A percentile compares a stretch with the other conserved stretches of the same genome.
Conservation (phyloP, 2,797 vertebrate genomes). For the Huso huso region DNA sequence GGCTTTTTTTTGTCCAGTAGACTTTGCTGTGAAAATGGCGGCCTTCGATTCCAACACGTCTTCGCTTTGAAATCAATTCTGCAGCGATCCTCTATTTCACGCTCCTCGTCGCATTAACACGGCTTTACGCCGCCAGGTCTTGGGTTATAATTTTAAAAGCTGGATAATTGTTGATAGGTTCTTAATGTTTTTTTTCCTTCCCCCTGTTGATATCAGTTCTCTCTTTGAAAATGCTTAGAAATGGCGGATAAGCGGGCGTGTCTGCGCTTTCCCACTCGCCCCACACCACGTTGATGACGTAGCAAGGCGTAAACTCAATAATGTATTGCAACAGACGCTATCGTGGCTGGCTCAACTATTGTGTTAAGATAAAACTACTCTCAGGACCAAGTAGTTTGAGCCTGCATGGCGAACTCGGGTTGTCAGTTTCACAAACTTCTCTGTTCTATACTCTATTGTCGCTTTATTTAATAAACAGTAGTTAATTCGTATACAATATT, state of each 20-base stretch:
- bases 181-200: conserved; percentile 22
- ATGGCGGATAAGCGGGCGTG: conserved; percentile 69
- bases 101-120: not conserved
- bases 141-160: conserved; percentile 23
- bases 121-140: conserved; percentile 21
- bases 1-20: conserved; percentile 38
- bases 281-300: conserved; percentile 44
- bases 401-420: too few species aligned
- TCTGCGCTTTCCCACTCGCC: conserved; percentile 45
- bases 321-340: too few species aligned
- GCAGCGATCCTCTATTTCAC: conserved; percentile 10
- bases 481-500: too few species aligned
- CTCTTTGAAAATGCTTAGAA: conserved; percentile 43
- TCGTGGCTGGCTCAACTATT: too few species aligned
- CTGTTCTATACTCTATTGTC: too few species aligned
- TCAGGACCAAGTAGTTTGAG: too few species aligned
- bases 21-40: conserved; percentile 67
- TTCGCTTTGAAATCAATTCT: conserved; percentile 45
- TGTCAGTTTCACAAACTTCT: too few species aligned
- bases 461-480: too few species aligned
- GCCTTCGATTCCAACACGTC: conserved; percentile 60
- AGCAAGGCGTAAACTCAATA: conserved; percentile 10
- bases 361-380: too few species aligned
- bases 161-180: not conserved
- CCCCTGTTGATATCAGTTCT: conserved; percentile 27